phyloP scores from a whole-genome alignment of 1,140 invertebrate genomes.

The Cataglyphis hispanica region DNA sequence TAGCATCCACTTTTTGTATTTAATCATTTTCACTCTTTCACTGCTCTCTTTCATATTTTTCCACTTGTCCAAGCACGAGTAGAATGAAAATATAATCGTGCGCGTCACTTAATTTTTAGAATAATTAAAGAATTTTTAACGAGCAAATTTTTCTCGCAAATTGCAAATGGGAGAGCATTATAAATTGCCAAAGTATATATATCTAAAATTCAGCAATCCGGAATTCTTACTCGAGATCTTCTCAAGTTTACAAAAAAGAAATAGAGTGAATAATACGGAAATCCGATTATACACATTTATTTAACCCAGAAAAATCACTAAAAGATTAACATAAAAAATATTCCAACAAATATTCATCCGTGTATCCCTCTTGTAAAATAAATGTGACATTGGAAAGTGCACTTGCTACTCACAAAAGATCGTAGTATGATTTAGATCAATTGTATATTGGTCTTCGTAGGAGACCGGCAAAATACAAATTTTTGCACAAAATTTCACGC shows the following conservation, averaged over 20 bases:
- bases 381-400: slow-evolving; percentile 53
- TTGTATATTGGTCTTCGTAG: slow-evolving; percentile 6
- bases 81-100: too few relatives aligned
- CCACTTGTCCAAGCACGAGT: background rate
- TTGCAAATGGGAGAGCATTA: too few relatives aligned
- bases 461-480: slow-evolving; percentile 30
- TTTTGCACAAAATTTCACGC: slow-evolving; percentile 37
- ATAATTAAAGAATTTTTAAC: too few relatives aligned
- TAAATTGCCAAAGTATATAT: too few relatives aligned
- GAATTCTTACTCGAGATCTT: too few relatives aligned
- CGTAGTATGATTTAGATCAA: slow-evolving; percentile 36
- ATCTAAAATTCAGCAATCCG: too few relatives aligned
- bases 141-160: too few relatives aligned
- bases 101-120: too few relatives aligned
- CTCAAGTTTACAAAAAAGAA: too few relatives aligned
- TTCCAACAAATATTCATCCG: background rate
- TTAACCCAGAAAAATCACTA: background rate
- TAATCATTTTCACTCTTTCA: too few relatives aligned
- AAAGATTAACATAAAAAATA: background rate
- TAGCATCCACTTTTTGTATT: background rate
- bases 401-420: slow-evolving; percentile 57
- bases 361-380: slow-evolving; percentile 3
- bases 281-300: background rate
- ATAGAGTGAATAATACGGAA: background rate
- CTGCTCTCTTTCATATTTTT: slow-evolving; percentile 16